A percentile compares a stretch with the other conserved stretches of the same genome.
Conservation (phyloP, 2,888 invertebrate species). For the Perizoma affinitatum region DNA sequence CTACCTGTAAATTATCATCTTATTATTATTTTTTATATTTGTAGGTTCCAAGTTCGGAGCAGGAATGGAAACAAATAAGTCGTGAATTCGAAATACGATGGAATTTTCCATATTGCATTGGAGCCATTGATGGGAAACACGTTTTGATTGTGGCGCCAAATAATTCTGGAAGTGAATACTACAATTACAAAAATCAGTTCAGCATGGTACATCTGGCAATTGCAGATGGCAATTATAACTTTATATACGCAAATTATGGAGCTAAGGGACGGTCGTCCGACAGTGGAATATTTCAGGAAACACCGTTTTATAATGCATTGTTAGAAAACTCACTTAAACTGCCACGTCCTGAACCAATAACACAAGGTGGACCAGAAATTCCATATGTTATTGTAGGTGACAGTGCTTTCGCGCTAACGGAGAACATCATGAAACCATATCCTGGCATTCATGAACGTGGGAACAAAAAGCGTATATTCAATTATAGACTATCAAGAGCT, state of each 20-base stretch:
- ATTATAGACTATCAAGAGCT: slow-evolving; percentile 39
- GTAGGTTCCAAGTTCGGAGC: background rate
- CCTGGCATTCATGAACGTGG: no score
- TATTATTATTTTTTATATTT: no score
- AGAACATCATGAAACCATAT: slow-evolving; percentile 42
- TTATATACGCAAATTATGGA: slow-evolving; percentile 26
- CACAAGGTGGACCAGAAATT: slow-evolving; percentile 17
- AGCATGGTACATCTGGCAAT: slow-evolving; percentile 28
- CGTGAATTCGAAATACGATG: background rate
- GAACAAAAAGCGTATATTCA: no score
- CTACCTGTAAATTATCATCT: no score
- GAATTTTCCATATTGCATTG: slow-evolving; percentile 20
- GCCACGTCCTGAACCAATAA: no score
- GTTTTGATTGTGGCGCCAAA: slow-evolving; percentile 4
- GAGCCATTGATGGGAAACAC: slow-evolving; percentile 19
- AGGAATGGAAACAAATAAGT: background rate
- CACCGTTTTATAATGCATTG: background rate
- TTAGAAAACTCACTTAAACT: no score
- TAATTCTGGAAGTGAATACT: slow-evolving; percentile 22
- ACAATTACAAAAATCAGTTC: slow-evolving; percentile 26
- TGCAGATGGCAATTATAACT: slow-evolving; percentile 28
- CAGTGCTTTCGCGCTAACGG: slow-evolving; percentile 46
- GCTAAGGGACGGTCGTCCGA: slow-evolving; percentile 29
- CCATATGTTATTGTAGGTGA: slow-evolving; percentile 48
- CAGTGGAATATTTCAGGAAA: slow-evolving; percentile 24